Evolutionary conservation across 2,888 invertebrate genomes (phyloP).

Genomic region (Athetis lepigone): DNA sequence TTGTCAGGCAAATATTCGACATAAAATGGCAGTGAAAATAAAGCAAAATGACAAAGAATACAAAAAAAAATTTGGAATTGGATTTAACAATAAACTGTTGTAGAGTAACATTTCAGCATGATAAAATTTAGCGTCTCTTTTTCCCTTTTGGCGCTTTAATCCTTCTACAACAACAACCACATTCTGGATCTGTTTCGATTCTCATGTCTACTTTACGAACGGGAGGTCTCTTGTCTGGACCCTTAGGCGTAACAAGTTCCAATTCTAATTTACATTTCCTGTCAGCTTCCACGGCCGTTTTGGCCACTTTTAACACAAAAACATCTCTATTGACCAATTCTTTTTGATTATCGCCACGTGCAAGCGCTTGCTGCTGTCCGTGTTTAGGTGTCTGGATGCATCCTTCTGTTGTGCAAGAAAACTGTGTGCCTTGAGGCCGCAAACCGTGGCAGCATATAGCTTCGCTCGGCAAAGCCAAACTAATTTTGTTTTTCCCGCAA

Average conservation of each 20-base stretch:
- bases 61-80: slow-evolving; percentile 40
- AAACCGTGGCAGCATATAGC: slow-evolving; percentile 79
- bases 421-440: slow-evolving; percentile 81
- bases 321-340: slow-evolving; percentile 89
- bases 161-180: slow-evolving; percentile 76
- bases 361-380: slow-evolving; percentile 75
- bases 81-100: slow-evolving; percentile 3
- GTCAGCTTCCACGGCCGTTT: slow-evolving; percentile 91
- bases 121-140: slow-evolving; percentile 60
- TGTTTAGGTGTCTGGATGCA: slow-evolving; percentile 80
- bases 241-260: slow-evolving; percentile 92
- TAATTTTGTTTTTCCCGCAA: slow-evolving; percentile 86
- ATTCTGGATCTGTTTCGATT: slow-evolving; percentile 82
- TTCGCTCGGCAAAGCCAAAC: slow-evolving; percentile 80
- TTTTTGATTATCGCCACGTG: slow-evolving; percentile 78
- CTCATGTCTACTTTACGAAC: slow-evolving; percentile 78
- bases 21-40: slow-evolving; percentile 27
- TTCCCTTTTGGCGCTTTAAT: slow-evolving; percentile 71
- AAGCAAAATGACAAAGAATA: slow-evolving; percentile 13
- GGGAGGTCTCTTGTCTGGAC: slow-evolving; percentile 89
- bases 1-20: slow-evolving; percentile 61
- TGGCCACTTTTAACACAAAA: slow-evolving; percentile 92
- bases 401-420: slow-evolving; percentile 86
- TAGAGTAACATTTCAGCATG: slow-evolving; percentile 3
- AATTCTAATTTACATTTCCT: slow-evolving; percentile 92